Evolutionary conservation across 1,140 invertebrate species (phyloP).

Genomic region (Acromyrmex charruanus): DNA sequence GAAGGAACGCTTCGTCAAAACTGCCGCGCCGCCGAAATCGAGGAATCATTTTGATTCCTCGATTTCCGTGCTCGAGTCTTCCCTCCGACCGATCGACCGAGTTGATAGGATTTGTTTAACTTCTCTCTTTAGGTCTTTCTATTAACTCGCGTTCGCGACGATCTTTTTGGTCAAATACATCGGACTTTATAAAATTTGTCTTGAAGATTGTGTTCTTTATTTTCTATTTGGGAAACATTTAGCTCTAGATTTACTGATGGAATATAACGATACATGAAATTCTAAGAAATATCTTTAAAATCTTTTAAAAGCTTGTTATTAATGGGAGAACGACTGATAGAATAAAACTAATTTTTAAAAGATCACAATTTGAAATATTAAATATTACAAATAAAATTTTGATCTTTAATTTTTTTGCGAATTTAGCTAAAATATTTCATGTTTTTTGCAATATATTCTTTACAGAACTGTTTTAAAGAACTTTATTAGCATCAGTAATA

Average conservation of each 20-base stretch:
- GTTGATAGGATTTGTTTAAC: constrained; percentile 30
- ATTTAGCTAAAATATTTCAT: not conserved
- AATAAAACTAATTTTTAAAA: not conserved
- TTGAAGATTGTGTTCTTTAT: not conserved
- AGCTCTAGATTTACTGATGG: not conserved
- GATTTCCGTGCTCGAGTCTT: constrained; percentile 37
- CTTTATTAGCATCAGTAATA: too few species aligned
- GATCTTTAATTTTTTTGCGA: not conserved
- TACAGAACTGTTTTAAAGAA: too few species aligned
- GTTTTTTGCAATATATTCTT: too few species aligned
- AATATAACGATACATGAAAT: not conserved
- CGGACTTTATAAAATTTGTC: constrained; percentile 23
- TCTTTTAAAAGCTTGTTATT: not conserved
- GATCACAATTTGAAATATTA: not conserved
- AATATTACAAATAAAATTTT: not conserved
- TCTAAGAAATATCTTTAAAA: not conserved
- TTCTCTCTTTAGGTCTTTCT: constrained; percentile 4
- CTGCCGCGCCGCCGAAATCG: not conserved
- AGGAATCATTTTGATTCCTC: constrained; percentile 18
- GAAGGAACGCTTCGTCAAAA: constrained; percentile 5
- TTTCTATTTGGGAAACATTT: not conserved
- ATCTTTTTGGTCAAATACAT: not conserved
- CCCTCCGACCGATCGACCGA: constrained; percentile 2
- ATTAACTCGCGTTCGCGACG: not conserved
- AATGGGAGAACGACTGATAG: not conserved